Base-by-base conservation (phyloP, 2,888 invertebrate species). In the Tineola bisselliella region DNA sequence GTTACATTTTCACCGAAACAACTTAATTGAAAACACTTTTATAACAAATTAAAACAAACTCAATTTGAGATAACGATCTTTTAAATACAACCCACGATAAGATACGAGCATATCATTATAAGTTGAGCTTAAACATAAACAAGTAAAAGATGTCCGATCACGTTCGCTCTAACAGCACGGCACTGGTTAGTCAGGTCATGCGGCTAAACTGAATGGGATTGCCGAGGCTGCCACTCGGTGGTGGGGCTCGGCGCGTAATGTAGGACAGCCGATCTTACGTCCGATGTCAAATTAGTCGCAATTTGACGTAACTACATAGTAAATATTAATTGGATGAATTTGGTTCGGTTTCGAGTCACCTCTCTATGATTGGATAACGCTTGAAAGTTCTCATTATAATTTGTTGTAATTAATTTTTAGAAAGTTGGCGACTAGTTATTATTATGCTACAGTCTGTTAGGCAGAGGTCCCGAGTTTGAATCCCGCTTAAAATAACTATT, bases 1-100 rank as follows among this genome's bases (percentile, higher is more conserved):
- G 38, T 63, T 65, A 66, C 67, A 70, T 68, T 65, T 62, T 62
- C 69, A 72, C 65, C 67, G n/a, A n/a, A n/a, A n/a, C n/a, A n/a
- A n/a, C n/a, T n/a, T n/a, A n/a, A n/a, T n/a, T 62, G 67, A 66
- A 64, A 62, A 62, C 64, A 68, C 65, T 64, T 61, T 60, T 63
- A n/a, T 15, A 48, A 48, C 15, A 48, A 48, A 15, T 11, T 6
- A 38, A 38, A 38, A 38, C 38, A 38, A 38, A 38, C n/a, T 38
- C 10, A 38, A 38, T 12, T 38, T n/a, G 38, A 10, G 38, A 38
- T 38, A 38, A 6, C 2, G 6, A 38, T 38, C 38, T 12, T n/a
- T 12, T 12, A 38, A 38, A 10, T 38, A 38, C 38, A 31, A 12
- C 38, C 10, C 38, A 10, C 38, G 10, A 38, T n/a, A 38, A 38